Evolutionary conservation across 2,888 invertebrate species (phyloP), one percentile per base, ranked within the genome.

Genomic region (Eilema griseolum): DNA sequence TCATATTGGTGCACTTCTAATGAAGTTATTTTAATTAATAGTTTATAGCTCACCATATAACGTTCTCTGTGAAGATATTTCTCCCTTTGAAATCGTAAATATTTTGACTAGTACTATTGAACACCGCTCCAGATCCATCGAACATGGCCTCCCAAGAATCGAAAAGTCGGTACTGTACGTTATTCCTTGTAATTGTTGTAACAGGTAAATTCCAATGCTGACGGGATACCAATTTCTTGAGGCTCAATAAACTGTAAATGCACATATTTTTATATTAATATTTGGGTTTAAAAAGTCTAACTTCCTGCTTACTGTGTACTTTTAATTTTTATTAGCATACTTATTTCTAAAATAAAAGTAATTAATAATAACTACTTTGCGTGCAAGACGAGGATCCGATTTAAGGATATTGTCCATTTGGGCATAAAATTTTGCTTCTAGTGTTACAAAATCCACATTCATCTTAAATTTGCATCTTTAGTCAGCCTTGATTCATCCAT

Each of bases 131-230:
- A 0, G 85, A 83, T 0, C 91, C 91, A 57, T 91, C 78, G 61
- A 94, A 93, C 70, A 95, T 89, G 61, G 86, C 88, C 2, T 74
- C 63, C 94, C 94, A 95, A 0, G 93, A 91, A 5, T 88, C 77
- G 61, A 93, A 94, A n/a, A 95, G 77, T 2, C 81, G 31, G 16
- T 92, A 85, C 2, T 86, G 0, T 84, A 72, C 0, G 90, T 72
- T 69, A 94, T 94, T 0, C 83, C 85, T 0, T 94, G 57, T 57
- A 14, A 66, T 66, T 11, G 66, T 57, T 37, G 24, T 66, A 57
- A 66, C 90, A 0, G 92, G 91, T 0, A 89, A 68, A 8, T 86
- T 52, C 61, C 86, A 81, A 60, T 89, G 81, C 2, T 63, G 61
- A 11, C 2, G 10, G 7, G 12, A 23, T 7, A 81, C 60, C 61